These are phyloP conservation scores for Latheticus oryzae DNA, from an alignment of 2,888 invertebrate species.

Conservation along the genomic window DNA sequence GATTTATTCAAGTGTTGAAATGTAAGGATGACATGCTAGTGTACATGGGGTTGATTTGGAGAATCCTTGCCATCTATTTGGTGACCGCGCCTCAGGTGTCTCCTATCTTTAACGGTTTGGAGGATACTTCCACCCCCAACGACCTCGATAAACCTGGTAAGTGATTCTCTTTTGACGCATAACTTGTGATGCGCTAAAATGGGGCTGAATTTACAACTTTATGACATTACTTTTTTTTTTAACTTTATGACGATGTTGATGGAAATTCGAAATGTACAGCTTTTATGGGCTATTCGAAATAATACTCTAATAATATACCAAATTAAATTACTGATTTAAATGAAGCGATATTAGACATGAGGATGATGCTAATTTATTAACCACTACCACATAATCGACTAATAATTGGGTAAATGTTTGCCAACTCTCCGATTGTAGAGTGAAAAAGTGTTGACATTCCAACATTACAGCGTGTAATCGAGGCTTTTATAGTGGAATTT, in stretches of 20 bases:
- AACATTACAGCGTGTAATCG: slow-evolving; percentile 9
- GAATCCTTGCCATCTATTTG: slow-evolving; percentile 65
- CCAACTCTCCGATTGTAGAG: background rate
- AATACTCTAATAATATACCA: too few relatives aligned
- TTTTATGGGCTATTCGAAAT: too few relatives aligned
- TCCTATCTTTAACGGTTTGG: slow-evolving; percentile 66
- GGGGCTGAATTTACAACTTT: slow-evolving; percentile 1
- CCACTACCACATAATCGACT: background rate
- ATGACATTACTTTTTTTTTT: too few relatives aligned
- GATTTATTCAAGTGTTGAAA: slow-evolving; percentile 35
- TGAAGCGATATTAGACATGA: too few relatives aligned
- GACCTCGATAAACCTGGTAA: slow-evolving; percentile 74
- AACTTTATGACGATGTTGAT: background rate
- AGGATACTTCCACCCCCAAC: slow-evolving; percentile 71
- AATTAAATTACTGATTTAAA: too few relatives aligned
- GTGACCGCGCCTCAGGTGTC: slow-evolving; percentile 65
- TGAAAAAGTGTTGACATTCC: slow-evolving; percentile 2
- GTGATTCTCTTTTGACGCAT: slow-evolving; percentile 41
- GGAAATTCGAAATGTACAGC: too few relatives aligned
- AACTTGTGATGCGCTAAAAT: background rate
- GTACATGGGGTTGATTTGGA: slow-evolving; percentile 62
- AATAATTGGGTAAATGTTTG: slow-evolving; percentile 1
- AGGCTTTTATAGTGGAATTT: slow-evolving; percentile 3
- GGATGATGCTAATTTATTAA: background rate
- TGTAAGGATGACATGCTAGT: slow-evolving; percentile 51